These are phyloP conservation scores for Blomia tropicalis DNA, from an alignment of 2,888 invertebrate genomes.

Conservation along the genomic window DNA sequence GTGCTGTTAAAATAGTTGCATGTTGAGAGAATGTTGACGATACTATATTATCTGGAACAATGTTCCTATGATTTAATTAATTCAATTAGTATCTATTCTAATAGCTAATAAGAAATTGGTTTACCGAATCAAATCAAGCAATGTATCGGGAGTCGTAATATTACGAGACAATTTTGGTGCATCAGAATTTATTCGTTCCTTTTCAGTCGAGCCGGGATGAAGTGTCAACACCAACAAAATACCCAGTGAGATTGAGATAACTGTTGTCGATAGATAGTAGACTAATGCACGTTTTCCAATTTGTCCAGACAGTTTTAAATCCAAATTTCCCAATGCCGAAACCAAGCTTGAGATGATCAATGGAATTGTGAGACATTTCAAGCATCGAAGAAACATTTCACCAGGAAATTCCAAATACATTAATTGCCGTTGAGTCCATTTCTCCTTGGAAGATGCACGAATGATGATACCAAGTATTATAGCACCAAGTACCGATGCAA, in stretches of 20 bases:
- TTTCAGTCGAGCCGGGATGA: not conserved
- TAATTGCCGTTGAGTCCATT: constrained; percentile 47
- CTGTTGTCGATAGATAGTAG: constrained; percentile 79
- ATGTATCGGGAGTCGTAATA: constrained; percentile 68
- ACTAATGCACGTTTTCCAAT: constrained; percentile 69
- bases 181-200: not conserved
- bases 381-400: constrained; percentile 83
- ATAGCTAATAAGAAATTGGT: not conserved
- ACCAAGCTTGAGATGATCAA: constrained; percentile 50
- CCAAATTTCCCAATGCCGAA: constrained; percentile 77
- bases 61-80: constrained; percentile 23
- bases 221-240: constrained; percentile 40
- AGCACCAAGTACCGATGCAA: constrained; percentile 25
- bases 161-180: not conserved
- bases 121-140: constrained; percentile 61
- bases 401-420: constrained; percentile 91
- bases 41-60: constrained; percentile 29
- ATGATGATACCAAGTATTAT: constrained; percentile 27
- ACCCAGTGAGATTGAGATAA: constrained; percentile 73
- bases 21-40: constrained; percentile 22
- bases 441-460: not conserved
- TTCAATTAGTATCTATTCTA: not conserved
- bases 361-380: constrained; percentile 85
- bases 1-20: not conserved
- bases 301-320: constrained; percentile 72